Percentiles rank a stretch among this genome's conserved stretches.
Conservation (phyloP, 2,888 invertebrate genomes). For the Petrophora chlorosata region DNA sequence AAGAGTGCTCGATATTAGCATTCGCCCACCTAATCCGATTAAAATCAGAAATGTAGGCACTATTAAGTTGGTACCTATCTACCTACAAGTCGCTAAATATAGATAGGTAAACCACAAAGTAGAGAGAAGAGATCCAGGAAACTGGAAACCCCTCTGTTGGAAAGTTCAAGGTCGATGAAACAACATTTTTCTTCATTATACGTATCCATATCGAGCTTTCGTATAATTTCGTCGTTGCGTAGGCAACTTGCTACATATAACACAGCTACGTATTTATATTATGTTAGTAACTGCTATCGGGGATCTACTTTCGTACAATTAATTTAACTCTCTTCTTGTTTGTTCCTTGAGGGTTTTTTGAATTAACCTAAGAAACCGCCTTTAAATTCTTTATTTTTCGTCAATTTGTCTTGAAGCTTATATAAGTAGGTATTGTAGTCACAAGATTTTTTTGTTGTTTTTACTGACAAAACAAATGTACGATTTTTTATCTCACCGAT, state of each 20-base stretch:
- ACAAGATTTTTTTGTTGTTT: too few relatives aligned
- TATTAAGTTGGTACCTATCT: not conserved
- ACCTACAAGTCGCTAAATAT: slow-evolving; percentile 1
- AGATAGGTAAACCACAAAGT: slow-evolving; percentile 10
- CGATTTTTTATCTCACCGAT: too few relatives aligned
- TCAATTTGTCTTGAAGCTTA: too few relatives aligned
- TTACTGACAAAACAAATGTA: too few relatives aligned
- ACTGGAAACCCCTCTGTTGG: slow-evolving; percentile 18
- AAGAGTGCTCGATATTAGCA: not conserved
- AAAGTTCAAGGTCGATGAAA: slow-evolving; percentile 27
- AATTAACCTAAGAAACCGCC: too few relatives aligned
- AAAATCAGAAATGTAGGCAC: not conserved
- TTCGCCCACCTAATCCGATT: not conserved
- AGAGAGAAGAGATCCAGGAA: not conserved
- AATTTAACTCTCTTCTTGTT: not conserved
- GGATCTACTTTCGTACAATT: slow-evolving; percentile 7
- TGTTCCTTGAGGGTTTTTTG: not conserved
- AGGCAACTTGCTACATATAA: too few relatives aligned
- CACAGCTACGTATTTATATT: too few relatives aligned
- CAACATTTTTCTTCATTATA: slow-evolving; percentile 23
- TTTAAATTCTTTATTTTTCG: too few relatives aligned
- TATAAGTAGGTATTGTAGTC: too few relatives aligned
- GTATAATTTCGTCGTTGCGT: slow-evolving; percentile 23
- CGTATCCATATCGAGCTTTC: slow-evolving; percentile 23
- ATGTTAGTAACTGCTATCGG: slow-evolving; percentile 3